Base-by-base conservation (phyloP, 1,140 invertebrate species). In the Lucilia sericata region DNA sequence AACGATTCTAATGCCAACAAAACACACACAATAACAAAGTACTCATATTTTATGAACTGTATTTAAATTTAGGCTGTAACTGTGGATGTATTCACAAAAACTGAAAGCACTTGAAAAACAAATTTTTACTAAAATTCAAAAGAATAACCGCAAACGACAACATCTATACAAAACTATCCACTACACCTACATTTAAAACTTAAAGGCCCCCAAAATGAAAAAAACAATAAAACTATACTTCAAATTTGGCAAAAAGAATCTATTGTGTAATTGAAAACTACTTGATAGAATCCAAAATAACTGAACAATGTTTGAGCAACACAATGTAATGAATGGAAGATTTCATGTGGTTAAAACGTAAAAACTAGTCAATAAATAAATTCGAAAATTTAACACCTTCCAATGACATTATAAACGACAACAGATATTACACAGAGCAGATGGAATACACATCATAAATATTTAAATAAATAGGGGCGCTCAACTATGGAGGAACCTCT, bases 251-350 rank as follows among this genome's bases (percentile, higher is more conserved):
- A 42, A 8, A 55, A 13, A 55, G 4, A 55, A 55, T 55, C 51
- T 55, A 55, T 55, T 55, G 51, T 55, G 51, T 55, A 55, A 55
- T 17, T 55, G 51, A 55, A 55, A 55, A 55, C 51, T n/a, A 55
- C 51, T 55, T 55, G 51, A 55, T 55, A 55, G 51, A 55, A 55
- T 12, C 51, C 51, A 55, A 55, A 55, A 55, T 30, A 3, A 30
- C 25, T 30, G 25, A 30, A 30, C 25, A 30, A 30, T 30, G 25
- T 30, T 30, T 30, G 25, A 30, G 25, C 25, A 17, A n/a, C 1
- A 55, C 17, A 55, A 12, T 2, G 12, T 4, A 12, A 7, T 55
- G 51, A 7, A 8, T 42, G 42, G 42, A 8, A 12, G 13, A 55
- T 55, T n/a, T 55, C 42, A 42, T 55, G 51, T 17, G 51, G 51